Evolutionary conservation across 2,797 vertebrate genomes (phyloP).

Genomic region (Pogoniulus pusillus): DNA sequence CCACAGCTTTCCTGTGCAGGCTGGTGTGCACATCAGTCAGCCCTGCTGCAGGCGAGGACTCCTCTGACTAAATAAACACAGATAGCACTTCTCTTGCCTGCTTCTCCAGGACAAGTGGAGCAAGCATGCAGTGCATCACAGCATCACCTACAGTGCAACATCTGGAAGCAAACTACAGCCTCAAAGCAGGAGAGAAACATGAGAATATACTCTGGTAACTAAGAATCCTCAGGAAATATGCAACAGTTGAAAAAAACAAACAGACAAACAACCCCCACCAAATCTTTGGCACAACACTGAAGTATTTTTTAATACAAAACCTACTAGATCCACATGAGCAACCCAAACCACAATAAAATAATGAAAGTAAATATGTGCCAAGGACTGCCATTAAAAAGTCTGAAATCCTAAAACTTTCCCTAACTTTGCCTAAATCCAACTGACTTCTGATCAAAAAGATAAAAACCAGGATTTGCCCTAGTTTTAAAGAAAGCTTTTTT

Average conservation of each 20-base stretch:
- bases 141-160: neutral
- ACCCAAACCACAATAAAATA: neutral
- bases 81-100: neutral
- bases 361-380: fast-evolving
- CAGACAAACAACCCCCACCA: too few relatives aligned
- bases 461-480: neutral
- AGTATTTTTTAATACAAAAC: neutral
- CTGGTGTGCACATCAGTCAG: fast-evolving
- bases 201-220: neutral
- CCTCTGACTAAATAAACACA: neutral
- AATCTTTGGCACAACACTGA: fast-evolving
- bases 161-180: neutral
- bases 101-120: too few relatives aligned
- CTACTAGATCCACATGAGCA: neutral
- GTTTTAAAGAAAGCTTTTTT: neutral
- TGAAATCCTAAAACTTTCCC: neutral
- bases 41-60: fast-evolving
- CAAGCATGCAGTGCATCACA: neutral
- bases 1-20: neutral
- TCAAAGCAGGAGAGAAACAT: neutral
- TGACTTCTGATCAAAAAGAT: neutral
- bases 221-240: neutral
- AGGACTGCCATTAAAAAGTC: neutral
- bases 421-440: neutral
- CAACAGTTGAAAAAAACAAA: neutral